Evolutionary conservation across 2,888 invertebrate species (phyloP).

Genomic region (Calameuta idolon): DNA sequence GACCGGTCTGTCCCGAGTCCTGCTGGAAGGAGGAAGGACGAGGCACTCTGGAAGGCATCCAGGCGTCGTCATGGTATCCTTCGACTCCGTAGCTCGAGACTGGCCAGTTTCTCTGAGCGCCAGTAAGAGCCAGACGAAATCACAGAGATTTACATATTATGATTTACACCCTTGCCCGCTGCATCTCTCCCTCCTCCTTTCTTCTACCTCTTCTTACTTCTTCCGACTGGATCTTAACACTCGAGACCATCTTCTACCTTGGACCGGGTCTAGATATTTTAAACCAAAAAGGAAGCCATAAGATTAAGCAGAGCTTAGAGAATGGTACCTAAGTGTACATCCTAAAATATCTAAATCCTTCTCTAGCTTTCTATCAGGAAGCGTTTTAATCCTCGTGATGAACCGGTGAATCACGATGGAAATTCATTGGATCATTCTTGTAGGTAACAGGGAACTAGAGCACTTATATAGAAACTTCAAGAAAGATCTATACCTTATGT

Average conservation of each 20-base stretch:
- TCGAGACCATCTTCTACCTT: slow-evolving; percentile 11
- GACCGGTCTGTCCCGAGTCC: slow-evolving; percentile 10
- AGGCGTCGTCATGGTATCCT: slow-evolving; percentile 16
- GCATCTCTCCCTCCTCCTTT: slow-evolving; percentile 40
- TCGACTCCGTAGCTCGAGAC: slow-evolving; percentile 51
- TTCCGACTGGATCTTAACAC: not conserved
- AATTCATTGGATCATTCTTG: not conserved
- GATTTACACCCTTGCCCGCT: slow-evolving; percentile 64
- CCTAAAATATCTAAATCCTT: not conserved
- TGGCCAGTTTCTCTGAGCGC: slow-evolving; percentile 49
- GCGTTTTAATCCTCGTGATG: not conserved
- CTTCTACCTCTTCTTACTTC: slow-evolving; percentile 16
- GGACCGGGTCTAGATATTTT: slow-evolving; percentile 18
- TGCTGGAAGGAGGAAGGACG: slow-evolving; percentile 3
- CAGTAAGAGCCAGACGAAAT: slow-evolving; percentile 60
- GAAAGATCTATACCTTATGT: not conserved
- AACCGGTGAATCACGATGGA: not conserved
- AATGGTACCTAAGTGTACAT: not conserved
- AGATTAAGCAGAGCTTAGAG: not conserved
- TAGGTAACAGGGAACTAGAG: not conserved
- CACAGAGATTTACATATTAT: slow-evolving; percentile 64
- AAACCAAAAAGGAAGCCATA: not conserved
- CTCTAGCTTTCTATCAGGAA: not conserved
- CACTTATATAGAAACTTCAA: not conserved
- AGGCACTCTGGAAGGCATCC: slow-evolving; percentile 11